A percentile compares a stretch with the other conserved stretches of the same genome.
These are phyloP conservation scores for Achroia grisella DNA, from an alignment of 1,140 invertebrate genomes.

Conservation along the genomic window DNA sequence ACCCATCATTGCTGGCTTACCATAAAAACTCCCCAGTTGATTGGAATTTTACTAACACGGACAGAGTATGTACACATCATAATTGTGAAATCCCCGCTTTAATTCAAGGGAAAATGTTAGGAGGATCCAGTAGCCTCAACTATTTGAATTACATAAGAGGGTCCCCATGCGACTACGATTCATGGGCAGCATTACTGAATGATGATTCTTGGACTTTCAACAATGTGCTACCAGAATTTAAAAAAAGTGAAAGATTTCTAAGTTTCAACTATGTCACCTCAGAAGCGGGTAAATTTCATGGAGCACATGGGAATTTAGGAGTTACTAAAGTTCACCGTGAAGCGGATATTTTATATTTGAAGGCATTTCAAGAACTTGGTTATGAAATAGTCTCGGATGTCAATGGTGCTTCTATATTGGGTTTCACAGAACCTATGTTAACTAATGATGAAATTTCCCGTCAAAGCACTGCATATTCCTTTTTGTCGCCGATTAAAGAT, in stretches of 20 bases:
- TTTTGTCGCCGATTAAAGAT: constrained; percentile 66
- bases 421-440: constrained; percentile 43
- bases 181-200: constrained; percentile 75
- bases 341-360: constrained; percentile 11
- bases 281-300: constrained; percentile 2
- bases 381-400: constrained; percentile 18
- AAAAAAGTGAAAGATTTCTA: constrained; percentile 18
- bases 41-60: constrained; percentile 85
- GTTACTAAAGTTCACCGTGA: constrained; percentile 13
- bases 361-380: constrained; percentile 28
- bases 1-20: constrained; percentile 19
- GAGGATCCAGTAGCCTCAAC: constrained; percentile 83
- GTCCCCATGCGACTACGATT: constrained; percentile 74
- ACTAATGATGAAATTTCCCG: constrained; percentile 75
- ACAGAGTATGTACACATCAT: constrained; percentile 76
- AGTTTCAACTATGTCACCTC: constrained; percentile 3
- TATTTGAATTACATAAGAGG: constrained; percentile 84
- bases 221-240: constrained; percentile 64
- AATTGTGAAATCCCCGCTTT: constrained; percentile 76
- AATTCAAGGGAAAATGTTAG: constrained; percentile 80
- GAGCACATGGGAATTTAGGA: constrained; percentile 16
- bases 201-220: constrained; percentile 81
- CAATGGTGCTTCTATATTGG: constrained; percentile 22
- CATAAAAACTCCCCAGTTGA: constrained; percentile 44
- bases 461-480: constrained; percentile 75